Percentiles rank a stretch among this genome's conserved stretches.
phyloP scores from a whole-genome alignment of 2,888 invertebrate genomes.

The Tiliacea citrago region DNA sequence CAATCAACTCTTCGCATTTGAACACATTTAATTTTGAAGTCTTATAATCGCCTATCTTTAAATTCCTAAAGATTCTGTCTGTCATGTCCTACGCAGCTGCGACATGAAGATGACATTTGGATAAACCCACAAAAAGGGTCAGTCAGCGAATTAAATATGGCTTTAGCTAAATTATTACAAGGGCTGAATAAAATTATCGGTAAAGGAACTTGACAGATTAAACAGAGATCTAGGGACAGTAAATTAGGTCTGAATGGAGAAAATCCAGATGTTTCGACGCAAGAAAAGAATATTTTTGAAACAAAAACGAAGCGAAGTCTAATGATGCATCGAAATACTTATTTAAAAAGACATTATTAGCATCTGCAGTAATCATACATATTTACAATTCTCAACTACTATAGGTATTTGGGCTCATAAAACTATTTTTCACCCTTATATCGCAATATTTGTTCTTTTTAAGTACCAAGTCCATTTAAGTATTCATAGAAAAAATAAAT shows the following conservation, averaged over 20 bases:
- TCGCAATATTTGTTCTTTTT: no score
- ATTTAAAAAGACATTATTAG: not conserved
- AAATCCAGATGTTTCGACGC: not conserved
- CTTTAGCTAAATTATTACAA: slow-evolving; percentile 20
- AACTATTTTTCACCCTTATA: no score
- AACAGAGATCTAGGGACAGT: slow-evolving; percentile 1
- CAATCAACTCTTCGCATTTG: not conserved
- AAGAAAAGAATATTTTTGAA: not conserved
- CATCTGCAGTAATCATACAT: not conserved
- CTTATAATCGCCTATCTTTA: slow-evolving; percentile 19
- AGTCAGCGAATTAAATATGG: slow-evolving; percentile 28
- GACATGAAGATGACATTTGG: slow-evolving; percentile 48
- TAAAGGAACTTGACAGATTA: slow-evolving; percentile 30
- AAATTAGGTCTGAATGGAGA: slow-evolving; percentile 10
- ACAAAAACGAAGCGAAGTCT: not conserved
- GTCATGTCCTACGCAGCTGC: slow-evolving; percentile 26
- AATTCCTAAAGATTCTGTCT: slow-evolving; percentile 11
- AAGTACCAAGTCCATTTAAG: no score
- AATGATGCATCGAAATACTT: not conserved
- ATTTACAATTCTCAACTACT: not conserved
- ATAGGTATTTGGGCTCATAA: no score
- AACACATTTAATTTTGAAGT: no score
- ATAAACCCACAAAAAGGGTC: slow-evolving; percentile 42
- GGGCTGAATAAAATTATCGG: slow-evolving; percentile 34
- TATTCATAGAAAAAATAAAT: not conserved